phyloP scores from a whole-genome alignment of 35 echinoderm and acorn worm species.

The Ophioderma brevispina region DNA sequence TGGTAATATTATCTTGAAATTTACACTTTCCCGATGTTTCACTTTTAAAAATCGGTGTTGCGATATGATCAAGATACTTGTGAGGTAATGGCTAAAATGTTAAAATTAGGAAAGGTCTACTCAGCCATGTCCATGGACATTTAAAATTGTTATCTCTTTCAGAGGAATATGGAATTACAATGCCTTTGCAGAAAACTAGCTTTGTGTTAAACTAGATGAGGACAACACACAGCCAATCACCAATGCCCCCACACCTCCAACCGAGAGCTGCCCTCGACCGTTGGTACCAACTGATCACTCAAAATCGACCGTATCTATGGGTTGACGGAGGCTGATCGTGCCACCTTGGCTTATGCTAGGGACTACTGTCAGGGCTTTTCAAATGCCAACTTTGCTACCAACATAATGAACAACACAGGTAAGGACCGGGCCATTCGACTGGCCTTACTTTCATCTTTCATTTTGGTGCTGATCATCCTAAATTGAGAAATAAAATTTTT shows the following conservation, averaged over 20 bases:
- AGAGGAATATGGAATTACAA: constrained; percentile 90
- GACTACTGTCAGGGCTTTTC: constrained; percentile 4
- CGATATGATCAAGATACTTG: no score
- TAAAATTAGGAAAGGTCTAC: no score
- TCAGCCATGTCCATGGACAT: no score
- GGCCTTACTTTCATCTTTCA: no score
- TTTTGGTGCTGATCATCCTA: no score
- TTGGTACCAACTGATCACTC: constrained; percentile 61
- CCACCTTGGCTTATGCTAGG: constrained; percentile 50
- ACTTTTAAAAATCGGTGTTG: no score
- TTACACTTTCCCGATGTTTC: no score
- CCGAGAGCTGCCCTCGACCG: constrained; percentile 60
- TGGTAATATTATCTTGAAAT: no score
- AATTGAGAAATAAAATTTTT: no score
- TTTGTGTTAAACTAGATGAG: constrained; percentile 78
- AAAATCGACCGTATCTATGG: constrained; percentile 60
- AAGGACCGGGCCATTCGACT: no score
- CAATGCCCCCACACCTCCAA: constrained; percentile 58
- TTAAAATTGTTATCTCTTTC: neutral
- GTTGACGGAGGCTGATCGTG: neutral
- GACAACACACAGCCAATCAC: constrained; percentile 60
- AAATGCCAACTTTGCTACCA: constrained; percentile 43
- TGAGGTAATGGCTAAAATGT: no score
- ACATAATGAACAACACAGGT: constrained; percentile 66
- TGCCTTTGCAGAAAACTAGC: constrained; percentile 59